Conservation (phyloP, 2,797 vertebrate species). For the Poliocrania exsul region DNA sequence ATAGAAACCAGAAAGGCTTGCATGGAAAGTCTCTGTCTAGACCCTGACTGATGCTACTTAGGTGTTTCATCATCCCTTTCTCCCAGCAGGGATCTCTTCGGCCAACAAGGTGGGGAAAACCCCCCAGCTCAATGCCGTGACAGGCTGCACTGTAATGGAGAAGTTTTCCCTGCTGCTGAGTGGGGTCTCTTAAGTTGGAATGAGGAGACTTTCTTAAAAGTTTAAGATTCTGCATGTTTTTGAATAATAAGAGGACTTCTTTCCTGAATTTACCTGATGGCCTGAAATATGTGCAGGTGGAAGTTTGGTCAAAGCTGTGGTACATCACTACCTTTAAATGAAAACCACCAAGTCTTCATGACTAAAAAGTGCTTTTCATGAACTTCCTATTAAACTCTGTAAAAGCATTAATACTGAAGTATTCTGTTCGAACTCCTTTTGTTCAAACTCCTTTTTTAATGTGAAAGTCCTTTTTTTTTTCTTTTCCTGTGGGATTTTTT, state of each 20-base stretch:
- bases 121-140: accelerated
- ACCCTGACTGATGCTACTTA: not conserved
- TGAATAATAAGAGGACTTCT: not conserved
- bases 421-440: not conserved
- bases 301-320: not conserved
- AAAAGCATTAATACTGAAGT: not conserved
- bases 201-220: not conserved
- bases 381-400: not conserved
- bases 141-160: not conserved
- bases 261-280: not conserved
- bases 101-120: not conserved
- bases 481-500: not conserved
- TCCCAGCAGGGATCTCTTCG: not conserved
- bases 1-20: not conserved
- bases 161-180: not conserved
- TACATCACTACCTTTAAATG: not conserved
- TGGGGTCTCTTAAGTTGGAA: not conserved
- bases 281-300: not conserved
- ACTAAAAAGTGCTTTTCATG: not conserved
- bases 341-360: not conserved
- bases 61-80: not conserved
- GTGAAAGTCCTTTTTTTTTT: not conserved
- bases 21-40: not conserved
- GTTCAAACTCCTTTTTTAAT: not conserved
- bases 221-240: not conserved